These are phyloP conservation scores for Ectemnius continuus DNA, from an alignment of 2,888 invertebrate genomes.

Conservation along the genomic window DNA sequence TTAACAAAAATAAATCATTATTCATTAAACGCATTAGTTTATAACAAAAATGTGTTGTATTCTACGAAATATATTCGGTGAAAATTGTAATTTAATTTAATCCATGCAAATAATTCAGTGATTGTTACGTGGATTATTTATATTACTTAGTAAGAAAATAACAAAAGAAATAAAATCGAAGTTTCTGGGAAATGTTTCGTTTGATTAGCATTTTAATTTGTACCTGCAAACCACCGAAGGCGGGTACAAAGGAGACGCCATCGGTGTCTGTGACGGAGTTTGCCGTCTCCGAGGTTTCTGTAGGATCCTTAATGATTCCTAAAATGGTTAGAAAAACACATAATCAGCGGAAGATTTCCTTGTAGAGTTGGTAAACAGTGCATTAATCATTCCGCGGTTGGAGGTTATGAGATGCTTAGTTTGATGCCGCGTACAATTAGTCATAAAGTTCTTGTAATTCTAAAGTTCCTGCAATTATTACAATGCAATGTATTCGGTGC, in stretches of 20 bases:
- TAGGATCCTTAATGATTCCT: conserved; percentile 84
- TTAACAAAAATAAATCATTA: neutral
- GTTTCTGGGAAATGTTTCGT: too few species aligned
- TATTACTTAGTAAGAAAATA: too few species aligned
- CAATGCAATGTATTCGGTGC: too few species aligned
- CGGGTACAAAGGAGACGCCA: conserved; percentile 92
- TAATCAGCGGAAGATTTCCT: neutral
- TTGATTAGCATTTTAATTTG: conserved; percentile 39
- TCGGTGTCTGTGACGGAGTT: conserved; percentile 84
- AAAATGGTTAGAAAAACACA: conserved; percentile 9
- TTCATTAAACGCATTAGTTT: neutral
- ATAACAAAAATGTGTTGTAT: neutral
- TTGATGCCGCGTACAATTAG: too few species aligned
- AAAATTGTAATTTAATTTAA: neutral
- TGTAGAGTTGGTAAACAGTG: too few species aligned
- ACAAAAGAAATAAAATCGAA: too few species aligned
- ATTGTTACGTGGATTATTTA: too few species aligned
- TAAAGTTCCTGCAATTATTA: too few species aligned
- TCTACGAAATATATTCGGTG: neutral
- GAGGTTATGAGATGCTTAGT: too few species aligned
- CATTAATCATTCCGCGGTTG: too few species aligned
- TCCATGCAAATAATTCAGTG: too few species aligned
- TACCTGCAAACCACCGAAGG: conserved; percentile 93
- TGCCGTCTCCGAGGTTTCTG: conserved; percentile 85
- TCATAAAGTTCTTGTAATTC: too few species aligned